Base-by-base conservation (phyloP, 2,888 invertebrate species). In the Vannuccia rotundouncinata region DNA sequence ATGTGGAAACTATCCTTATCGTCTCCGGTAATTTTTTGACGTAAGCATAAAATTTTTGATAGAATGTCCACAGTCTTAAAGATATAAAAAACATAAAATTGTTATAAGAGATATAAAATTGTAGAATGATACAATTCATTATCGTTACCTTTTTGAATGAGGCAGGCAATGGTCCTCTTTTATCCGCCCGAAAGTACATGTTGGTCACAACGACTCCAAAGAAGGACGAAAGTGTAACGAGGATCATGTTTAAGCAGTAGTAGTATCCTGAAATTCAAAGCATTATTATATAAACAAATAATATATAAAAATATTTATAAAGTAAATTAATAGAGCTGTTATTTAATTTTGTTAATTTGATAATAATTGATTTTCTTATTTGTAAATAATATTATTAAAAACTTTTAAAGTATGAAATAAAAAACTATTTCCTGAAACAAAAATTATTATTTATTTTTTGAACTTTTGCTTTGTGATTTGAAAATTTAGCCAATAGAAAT, bases 171-270 rank as follows among this genome's bases (percentile, higher is more conserved):
- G 31, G 31, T 5, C 28, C 45, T 77, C 45, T 29, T n/a, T 77
- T 77, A 31, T 77, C 77, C 1, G 31, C 77, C 27, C 77, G 30
- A 31, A 77, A 77, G 27, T 77, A 77, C 5, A 77, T 2, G 31
- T 77, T 77, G 27, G 31, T 77, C 30, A 77, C 77, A 59, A 77
- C 45, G 10, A 77, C 77, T 77, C 30, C 29, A 27, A 30, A 77
- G 31, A 77, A 77, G 17, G 77, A 31, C 13, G 77, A 77, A 29
- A 77, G 31, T 1, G 77, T 77, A 25, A 77, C 31, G 31, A 77
- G 45, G 31, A 77, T 77, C 77, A 77, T 77, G 45, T 77, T 77
- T 27, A 77, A 45, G 31, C 77, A 77, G 27, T 77, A 77, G 45
- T 77, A 77, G 31, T 31, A 77, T 30, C 77, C 77, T 77, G 31